Base-by-base conservation (phyloP, 1,140 invertebrate genomes). In the Listronotus bonariensis region DNA sequence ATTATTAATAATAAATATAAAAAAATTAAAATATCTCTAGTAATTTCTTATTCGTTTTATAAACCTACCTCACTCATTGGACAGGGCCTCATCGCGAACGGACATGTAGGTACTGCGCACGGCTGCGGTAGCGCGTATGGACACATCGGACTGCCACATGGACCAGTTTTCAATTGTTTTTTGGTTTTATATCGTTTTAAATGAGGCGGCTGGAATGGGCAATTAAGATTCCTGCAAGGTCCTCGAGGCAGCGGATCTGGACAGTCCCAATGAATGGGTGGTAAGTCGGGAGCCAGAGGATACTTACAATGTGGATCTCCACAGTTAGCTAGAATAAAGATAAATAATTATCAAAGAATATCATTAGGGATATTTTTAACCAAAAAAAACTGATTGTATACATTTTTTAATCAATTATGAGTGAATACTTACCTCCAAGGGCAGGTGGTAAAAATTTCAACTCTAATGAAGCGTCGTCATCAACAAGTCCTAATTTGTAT, bases 211-310 rank as follows among this genome's bases (percentile, higher is more conserved):
- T 55, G 57, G 53, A 65, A 73, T 2, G 77, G 77, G 64, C 77
- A 78, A 41, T 76, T 68, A 11, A 74, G 68, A 58, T 78, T 78
- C 31, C 61, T 74, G 53, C 77, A 78, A 8, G 55, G 60, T 1
- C 72, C 77, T 63, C 72, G 70, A 0, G 77, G 77, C 36, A 78
- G 67, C 2, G 77, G 77, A 61, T 78, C 77, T 3, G 77, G 77
- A 68, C 77, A 78, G 61, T 78, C 77, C 77, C 77, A 78, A 59
- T 78, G 77, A 26, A 78, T 78, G 3, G 77, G 69, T 34, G 67
- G 70, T 10, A 70, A 52, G 3, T 58, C 53, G 1, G 66, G 61
- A 31, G 65, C 46, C 0, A 67, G 20, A 9, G 67, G 67, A 59
- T 71, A 68, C 17, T 62, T 46, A 40, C 71, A 74, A 55, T 68